A percentile compares a stretch with the other conserved stretches of the same genome.
Conservation (phyloP, 2,797 vertebrate genomes). For the Hoplostethus mediterraneus region DNA sequence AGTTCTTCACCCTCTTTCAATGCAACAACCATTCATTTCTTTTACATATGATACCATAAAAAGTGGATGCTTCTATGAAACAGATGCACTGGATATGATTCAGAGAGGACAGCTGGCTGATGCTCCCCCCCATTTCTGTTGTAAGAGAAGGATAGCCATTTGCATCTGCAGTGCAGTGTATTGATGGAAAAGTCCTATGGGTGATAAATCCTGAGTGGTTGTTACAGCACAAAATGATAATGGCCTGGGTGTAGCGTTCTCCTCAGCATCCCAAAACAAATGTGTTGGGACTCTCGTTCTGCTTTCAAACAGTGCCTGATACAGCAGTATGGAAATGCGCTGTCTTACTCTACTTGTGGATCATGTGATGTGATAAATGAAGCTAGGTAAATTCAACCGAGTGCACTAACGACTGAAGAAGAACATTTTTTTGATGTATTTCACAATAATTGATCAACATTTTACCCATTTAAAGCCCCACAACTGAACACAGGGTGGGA, state of each 20-base stretch:
- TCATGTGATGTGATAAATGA: slow-evolving; percentile 61
- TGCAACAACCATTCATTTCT: slow-evolving; percentile 17
- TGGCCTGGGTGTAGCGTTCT: slow-evolving; percentile 58
- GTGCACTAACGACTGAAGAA: slow-evolving; percentile 10
- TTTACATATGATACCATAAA: slow-evolving; percentile 25
- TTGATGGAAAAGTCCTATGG: slow-evolving; percentile 73
- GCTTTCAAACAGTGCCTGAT: slow-evolving; percentile 61
- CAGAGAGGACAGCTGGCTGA: slow-evolving; percentile 53
- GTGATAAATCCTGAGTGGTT: slow-evolving; percentile 74
- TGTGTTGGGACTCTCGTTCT: slow-evolving; percentile 52
- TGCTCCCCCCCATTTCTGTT: slow-evolving; percentile 44
- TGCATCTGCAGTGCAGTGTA: slow-evolving; percentile 78
- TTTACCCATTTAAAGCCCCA: slow-evolving; percentile 1
- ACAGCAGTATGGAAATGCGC: slow-evolving; percentile 75
- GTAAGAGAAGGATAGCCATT: slow-evolving; percentile 52
- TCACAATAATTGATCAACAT: slow-evolving; percentile 12
- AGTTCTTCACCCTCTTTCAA: slow-evolving; percentile 33
- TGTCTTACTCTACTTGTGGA: slow-evolving; percentile 39
- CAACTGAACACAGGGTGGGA: neutral
- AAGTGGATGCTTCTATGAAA: slow-evolving; percentile 38
- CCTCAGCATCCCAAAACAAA: slow-evolving; percentile 66
- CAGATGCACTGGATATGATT: slow-evolving; percentile 50
- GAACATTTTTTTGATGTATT: slow-evolving; percentile 15
- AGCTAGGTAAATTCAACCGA: slow-evolving; percentile 58
- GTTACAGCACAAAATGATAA: slow-evolving; percentile 77